Conservation (phyloP, 2,113 vertebrate genomes). For the Dryoscopus gambensis region DNA sequence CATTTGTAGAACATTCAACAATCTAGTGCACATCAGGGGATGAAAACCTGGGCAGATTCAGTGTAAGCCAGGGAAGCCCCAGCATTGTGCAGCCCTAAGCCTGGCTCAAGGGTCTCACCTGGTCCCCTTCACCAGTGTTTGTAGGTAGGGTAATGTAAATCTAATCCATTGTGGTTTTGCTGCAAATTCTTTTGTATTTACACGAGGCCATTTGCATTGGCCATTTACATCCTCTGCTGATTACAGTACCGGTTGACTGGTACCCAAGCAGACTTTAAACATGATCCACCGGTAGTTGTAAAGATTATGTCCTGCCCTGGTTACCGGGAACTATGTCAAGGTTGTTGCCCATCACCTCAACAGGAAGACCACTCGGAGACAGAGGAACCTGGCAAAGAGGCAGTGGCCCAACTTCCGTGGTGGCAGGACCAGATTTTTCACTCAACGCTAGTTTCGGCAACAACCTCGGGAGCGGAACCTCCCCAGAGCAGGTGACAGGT, state of each 20-base stretch:
- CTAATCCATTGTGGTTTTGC: background rate
- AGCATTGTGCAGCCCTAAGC: accelerated
- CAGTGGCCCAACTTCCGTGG: too few relatives aligned
- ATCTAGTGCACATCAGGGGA: background rate
- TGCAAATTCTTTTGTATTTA: too few relatives aligned
- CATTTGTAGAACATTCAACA: background rate
- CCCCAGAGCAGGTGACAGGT: too few relatives aligned
- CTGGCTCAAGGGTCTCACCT: accelerated
- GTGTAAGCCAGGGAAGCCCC: too few relatives aligned
- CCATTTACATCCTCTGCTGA: too few relatives aligned
- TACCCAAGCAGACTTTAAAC: background rate
- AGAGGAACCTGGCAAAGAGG: too few relatives aligned
- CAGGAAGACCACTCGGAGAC: too few relatives aligned
- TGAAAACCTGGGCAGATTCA: accelerated
- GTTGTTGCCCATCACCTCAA: too few relatives aligned
- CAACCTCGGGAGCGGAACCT: background rate
- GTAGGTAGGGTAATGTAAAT: slow-evolving; percentile 33
- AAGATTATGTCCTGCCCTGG: too few relatives aligned
- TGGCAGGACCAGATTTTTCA: background rate
- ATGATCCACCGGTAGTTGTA: slow-evolving; percentile 61
- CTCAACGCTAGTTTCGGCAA: background rate
- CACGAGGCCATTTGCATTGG: too few relatives aligned
- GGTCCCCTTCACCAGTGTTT: background rate
- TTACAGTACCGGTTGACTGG: background rate
- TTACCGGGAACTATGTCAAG: too few relatives aligned